phyloP scores from a whole-genome alignment of 2,888 invertebrate species.

The Deilephila porcellus region DNA sequence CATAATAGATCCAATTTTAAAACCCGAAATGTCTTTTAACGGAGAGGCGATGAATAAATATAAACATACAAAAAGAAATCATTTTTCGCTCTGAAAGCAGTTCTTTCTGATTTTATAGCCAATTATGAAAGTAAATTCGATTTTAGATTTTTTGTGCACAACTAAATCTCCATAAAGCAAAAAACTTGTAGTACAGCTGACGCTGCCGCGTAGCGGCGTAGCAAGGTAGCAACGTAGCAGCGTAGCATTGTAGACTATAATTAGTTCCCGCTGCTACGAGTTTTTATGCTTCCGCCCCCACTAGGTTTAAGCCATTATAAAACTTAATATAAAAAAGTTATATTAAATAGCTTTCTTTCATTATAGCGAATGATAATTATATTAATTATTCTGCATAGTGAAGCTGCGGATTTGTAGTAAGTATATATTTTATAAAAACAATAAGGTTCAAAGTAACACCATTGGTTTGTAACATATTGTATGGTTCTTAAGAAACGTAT shows the following conservation, averaged over 20 bases:
- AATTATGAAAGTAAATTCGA: background rate
- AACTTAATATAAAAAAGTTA: constrained; percentile 9
- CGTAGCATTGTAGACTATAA: constrained; percentile 17
- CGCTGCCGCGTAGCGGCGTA: constrained; percentile 8
- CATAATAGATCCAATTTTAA: background rate
- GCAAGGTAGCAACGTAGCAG: constrained; percentile 19
- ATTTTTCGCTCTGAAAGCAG: background rate
- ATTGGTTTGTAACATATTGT: no score
- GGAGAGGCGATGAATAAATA: background rate
- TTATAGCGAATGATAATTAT: background rate
- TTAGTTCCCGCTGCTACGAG: constrained; percentile 20
- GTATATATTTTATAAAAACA: no score
- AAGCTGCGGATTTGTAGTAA: no score
- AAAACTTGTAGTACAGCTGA: constrained; percentile 9
- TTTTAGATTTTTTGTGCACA: background rate
- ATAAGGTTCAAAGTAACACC: no score
- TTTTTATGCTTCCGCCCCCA: background rate
- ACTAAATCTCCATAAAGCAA: background rate
- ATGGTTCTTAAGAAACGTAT: no score
- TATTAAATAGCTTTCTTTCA: background rate
- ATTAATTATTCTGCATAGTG: no score
- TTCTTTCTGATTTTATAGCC: background rate
- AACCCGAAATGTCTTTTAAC: background rate
- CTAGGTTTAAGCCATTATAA: background rate
- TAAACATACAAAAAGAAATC: background rate